Evolutionary conservation across 2,797 vertebrate genomes (phyloP).

Genomic region (Brachyalestes nurse): DNA sequence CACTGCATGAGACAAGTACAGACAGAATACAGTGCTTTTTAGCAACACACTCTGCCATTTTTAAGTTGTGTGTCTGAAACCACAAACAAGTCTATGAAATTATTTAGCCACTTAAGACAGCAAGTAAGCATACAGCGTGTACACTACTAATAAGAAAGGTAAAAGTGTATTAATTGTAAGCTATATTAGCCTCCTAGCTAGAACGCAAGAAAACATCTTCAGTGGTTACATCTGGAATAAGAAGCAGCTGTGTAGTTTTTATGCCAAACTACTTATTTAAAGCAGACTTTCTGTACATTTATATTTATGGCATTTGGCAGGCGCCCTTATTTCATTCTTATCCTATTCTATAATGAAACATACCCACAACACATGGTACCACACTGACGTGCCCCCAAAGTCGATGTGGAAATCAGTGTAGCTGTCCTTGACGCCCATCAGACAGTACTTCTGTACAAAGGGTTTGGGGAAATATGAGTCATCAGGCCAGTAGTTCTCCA

Average conservation of each 20-base stretch:
- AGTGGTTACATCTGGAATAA: no score
- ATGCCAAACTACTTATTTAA: no score
- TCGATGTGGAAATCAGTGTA: slow-evolving; percentile 99
- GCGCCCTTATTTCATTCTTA: no score
- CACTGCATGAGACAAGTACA: not conserved
- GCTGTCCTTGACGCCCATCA: slow-evolving; percentile 98
- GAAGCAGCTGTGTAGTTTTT: no score
- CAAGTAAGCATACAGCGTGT: no score
- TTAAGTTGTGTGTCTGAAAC: not conserved
- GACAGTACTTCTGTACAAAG: slow-evolving; percentile 98
- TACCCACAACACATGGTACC: slow-evolving; percentile 99
- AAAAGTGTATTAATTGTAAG: no score
- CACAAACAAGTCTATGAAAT: not conserved
- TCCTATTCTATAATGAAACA: slow-evolving; percentile 54
- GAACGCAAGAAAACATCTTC: no score
- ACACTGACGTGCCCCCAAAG: slow-evolving; percentile 98
- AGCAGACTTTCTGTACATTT: no score
- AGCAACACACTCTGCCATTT: not conserved
- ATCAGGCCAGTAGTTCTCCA: slow-evolving; percentile 99
- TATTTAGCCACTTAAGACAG: not conserved
- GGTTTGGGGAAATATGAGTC: slow-evolving; percentile 98
- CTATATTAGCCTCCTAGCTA: no score
- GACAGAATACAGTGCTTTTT: not conserved
- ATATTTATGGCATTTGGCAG: no score
- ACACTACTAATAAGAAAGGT: no score